A percentile compares a stretch with the other conserved stretches of the same genome.
Conservation (phyloP, 2,888 invertebrate genomes). For the Thecophora atra region DNA sequence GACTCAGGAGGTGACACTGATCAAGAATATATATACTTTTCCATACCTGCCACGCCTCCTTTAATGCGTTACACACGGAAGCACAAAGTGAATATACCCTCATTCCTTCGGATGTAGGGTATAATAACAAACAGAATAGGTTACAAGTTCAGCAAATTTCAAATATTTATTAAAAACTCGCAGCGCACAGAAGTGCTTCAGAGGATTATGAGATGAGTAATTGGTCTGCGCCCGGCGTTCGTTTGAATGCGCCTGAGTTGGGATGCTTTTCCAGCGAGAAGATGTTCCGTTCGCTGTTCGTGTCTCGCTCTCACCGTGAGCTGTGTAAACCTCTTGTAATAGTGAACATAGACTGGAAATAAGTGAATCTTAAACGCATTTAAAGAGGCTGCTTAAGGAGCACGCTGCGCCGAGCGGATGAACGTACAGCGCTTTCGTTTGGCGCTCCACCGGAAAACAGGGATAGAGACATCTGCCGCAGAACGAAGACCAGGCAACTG, state of each 20-base stretch:
- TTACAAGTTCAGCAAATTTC: neutral
- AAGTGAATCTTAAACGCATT: conserved; percentile 34
- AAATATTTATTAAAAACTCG: conserved; percentile 14
- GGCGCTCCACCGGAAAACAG: conserved; percentile 37
- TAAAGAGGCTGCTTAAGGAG: conserved; percentile 19
- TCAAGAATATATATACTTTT: no score
- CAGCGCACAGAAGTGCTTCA: conserved; percentile 32
- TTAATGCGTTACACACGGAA: no score
- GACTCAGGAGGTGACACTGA: no score
- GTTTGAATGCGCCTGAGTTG: conserved; percentile 6
- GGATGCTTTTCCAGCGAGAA: neutral
- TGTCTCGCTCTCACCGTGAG: neutral
- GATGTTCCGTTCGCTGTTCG: conserved; percentile 1
- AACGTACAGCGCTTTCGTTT: neutral
- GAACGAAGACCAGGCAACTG: neutral
- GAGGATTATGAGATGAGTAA: conserved; percentile 39
- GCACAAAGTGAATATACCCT: no score
- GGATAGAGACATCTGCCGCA: conserved; percentile 20
- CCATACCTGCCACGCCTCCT: no score
- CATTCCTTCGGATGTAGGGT: no score
- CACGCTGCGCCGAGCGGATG: neutral
- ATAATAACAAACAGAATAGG: neutral
- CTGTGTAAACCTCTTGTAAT: neutral
- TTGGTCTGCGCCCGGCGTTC: conserved; percentile 34
- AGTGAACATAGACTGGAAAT: conserved; percentile 9